phyloP scores from a whole-genome alignment of 92 coral and sea anemone genomes.

The Epizoanthus illoricatus region DNA sequence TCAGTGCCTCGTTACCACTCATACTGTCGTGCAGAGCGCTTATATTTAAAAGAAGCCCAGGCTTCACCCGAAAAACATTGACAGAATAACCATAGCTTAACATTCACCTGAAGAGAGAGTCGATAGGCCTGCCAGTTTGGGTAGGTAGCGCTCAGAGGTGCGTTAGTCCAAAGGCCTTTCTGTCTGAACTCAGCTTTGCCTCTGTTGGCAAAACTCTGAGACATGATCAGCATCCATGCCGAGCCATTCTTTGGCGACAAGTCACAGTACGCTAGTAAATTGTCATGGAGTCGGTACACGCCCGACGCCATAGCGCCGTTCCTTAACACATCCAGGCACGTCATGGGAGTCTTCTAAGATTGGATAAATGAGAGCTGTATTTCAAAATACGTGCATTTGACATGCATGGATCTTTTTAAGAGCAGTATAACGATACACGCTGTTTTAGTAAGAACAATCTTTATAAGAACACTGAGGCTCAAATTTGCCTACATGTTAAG shows the following conservation, averaged over 20 bases:
- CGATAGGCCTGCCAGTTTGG: constrained; percentile 31
- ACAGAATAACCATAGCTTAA: no score
- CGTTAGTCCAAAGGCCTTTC: neutral
- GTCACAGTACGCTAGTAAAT: constrained; percentile 10
- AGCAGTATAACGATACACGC: no score
- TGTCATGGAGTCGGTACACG: neutral
- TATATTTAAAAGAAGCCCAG: no score
- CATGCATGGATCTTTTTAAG: no score
- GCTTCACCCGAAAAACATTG: neutral
- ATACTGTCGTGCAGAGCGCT: no score
- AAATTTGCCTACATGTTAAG: no score
- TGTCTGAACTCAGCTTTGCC: constrained; percentile 9
- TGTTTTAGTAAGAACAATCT: no score
- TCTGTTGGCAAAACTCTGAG: constrained; percentile 29
- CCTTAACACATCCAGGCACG: constrained; percentile 8
- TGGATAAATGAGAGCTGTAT: no score
- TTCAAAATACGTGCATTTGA: no score
- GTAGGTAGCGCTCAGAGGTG: constrained; percentile 1
- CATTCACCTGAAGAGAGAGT: constrained; percentile 8
- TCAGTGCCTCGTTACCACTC: no score
- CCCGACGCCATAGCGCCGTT: constrained; percentile 8
- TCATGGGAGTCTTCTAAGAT: neutral
- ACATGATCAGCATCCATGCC: constrained; percentile 26
- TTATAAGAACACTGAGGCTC: no score
- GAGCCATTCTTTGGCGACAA: constrained; percentile 6